Base-by-base conservation (phyloP, 2,113 vertebrate genomes). In the Otolemur garnettii region DNA sequence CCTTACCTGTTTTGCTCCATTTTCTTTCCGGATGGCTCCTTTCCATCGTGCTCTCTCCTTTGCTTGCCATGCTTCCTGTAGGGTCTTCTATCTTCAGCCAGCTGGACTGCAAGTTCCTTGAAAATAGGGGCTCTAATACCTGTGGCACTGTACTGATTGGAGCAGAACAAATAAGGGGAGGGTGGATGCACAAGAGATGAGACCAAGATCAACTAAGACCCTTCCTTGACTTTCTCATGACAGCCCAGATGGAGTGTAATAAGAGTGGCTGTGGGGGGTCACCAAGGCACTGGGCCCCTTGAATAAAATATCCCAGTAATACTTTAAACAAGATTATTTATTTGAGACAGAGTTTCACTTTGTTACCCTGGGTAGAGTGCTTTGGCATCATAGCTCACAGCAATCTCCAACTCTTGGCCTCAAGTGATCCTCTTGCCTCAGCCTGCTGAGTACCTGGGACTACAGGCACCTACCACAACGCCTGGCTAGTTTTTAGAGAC, bases 231-330 rank as follows among this genome's bases (percentile, higher is more conserved):
- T 77, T 89, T 89, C 77, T 80, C 62, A 26, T 4, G 33, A 28
- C 28, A 30, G 42, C 2, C 18, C n/a, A 60, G 42, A 62, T 55
- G 28, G 62, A 79, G 7, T 45, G n/a, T 5, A 12, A 45, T 30
- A 64, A 7, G 42, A 5, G 24, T 68, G 69, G 66, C 10, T 26
- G 13, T 9, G 28, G 69, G 33, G 62, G 75, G 17, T 72, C 6
- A 4, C 9, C 68, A 26, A 35, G 62, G 26, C 8, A 0, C 60
- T 10, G 9, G 42, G 30, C 18, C 60, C 80, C 35, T 79, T 59
- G 69, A 89, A 92, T 57, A 75, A 87, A 59, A 59, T 57, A 82
- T 57, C 42, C 96, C 28, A 59, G 90, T 42, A 64, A 72, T 60
- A 83, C 8, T 50, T 79, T 45, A 35, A 10, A 79, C 26, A 50